Conservation (phyloP, 2,888 invertebrate species). For the Cephus sareptanus region DNA sequence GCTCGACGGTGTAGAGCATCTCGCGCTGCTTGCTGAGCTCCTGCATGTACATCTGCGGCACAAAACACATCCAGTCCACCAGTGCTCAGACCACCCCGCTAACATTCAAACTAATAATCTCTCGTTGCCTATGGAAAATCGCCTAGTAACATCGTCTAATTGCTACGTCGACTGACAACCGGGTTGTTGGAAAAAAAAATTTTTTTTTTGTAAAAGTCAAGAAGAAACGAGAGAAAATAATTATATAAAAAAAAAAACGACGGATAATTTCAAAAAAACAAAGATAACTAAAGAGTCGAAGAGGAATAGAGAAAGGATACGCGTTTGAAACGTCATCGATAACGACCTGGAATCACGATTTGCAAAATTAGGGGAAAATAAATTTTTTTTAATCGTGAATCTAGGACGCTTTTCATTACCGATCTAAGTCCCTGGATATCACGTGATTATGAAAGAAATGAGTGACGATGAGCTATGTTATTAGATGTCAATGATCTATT, state of each 20-base stretch:
- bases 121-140: constrained; percentile 4
- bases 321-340: not conserved
- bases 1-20: constrained; percentile 84
- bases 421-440: not conserved
- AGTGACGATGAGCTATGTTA: not conserved
- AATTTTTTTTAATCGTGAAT: not conserved
- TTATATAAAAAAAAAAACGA: too few relatives aligned
- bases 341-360: not conserved
- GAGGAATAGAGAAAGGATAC: not conserved
- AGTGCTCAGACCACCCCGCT: constrained; percentile 61
- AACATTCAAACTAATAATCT: constrained; percentile 29
- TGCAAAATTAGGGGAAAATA: not conserved
- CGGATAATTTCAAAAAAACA: not conserved
- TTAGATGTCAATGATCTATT: not conserved
- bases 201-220: not conserved
- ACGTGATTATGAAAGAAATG: not conserved
- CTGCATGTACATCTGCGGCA: constrained; percentile 85
- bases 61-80: constrained; percentile 65
- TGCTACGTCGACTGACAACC: not conserved
- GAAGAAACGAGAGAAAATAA: not conserved
- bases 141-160: not conserved
- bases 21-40: constrained; percentile 90
- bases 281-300: not conserved
- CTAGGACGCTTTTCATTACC: not conserved
- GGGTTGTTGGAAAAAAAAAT: not conserved